Conservation (phyloP, 2,888 invertebrate genomes). For the Busseola fusca region DNA sequence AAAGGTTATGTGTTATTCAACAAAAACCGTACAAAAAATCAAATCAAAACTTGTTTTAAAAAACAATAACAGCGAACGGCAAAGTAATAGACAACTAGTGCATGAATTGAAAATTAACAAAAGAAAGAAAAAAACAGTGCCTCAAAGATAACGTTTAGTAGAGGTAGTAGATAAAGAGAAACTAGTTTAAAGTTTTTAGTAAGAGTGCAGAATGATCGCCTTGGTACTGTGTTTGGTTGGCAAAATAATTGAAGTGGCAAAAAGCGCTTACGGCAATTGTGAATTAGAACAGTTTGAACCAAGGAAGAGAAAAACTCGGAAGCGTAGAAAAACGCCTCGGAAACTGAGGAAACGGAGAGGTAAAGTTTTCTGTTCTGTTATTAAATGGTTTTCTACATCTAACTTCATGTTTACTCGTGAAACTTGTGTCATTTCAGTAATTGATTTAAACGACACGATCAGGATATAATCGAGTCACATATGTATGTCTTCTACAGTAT, state of each 20-base stretch:
- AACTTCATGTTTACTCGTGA: slow-evolving; percentile 15
- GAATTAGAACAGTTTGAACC: slow-evolving; percentile 47
- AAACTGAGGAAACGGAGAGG: slow-evolving; percentile 67
- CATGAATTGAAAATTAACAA: slow-evolving; percentile 70
- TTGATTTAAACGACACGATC: slow-evolving; percentile 3
- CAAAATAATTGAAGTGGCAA: slow-evolving; percentile 75
- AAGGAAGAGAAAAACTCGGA: slow-evolving; percentile 40
- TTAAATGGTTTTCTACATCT: slow-evolving; percentile 1
- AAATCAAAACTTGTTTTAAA: slow-evolving; percentile 56
- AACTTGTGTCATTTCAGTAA: slow-evolving; percentile 17
- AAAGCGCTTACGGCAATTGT: slow-evolving; percentile 60
- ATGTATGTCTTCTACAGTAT: not conserved
- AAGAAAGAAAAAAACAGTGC: slow-evolving; percentile 71
- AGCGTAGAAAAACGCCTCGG: slow-evolving; percentile 56
- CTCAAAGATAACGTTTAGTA: slow-evolving; percentile 57
- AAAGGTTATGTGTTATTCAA: slow-evolving; percentile 70
- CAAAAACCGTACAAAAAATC: slow-evolving; percentile 53
- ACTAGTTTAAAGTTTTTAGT: slow-evolving; percentile 48
- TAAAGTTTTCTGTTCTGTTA: slow-evolving; percentile 46
- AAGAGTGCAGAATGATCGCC: slow-evolving; percentile 76
- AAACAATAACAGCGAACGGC: slow-evolving; percentile 48
- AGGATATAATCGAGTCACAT: not conserved
- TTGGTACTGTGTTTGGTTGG: slow-evolving; percentile 78
- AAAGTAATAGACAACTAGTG: slow-evolving; percentile 62
- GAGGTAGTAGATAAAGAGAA: slow-evolving; percentile 58